Percentiles rank a stretch among this genome's conserved stretches.
Conservation (phyloP, 2,888 invertebrate genomes). For the Unio delphinus region DNA sequence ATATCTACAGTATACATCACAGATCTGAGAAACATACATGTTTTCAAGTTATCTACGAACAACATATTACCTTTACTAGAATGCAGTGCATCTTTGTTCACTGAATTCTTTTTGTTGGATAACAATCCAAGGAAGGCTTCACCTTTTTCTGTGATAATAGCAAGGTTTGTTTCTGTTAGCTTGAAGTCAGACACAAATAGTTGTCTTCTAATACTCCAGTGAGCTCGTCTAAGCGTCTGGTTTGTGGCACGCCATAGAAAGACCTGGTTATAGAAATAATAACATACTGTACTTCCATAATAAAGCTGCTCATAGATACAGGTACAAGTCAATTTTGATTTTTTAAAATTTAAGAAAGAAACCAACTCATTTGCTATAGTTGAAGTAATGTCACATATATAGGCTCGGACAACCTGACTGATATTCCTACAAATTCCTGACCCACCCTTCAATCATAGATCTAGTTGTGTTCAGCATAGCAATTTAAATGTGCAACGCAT, state of each 20-base stretch:
- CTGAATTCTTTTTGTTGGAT: slow-evolving; percentile 22
- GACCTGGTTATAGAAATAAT: slow-evolving; percentile 63
- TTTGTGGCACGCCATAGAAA: slow-evolving; percentile 80
- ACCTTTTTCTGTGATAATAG: slow-evolving; percentile 79
- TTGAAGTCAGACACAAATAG: slow-evolving; percentile 76
- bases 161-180: slow-evolving; percentile 76
- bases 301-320: no score
- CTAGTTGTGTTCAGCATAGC: no score
- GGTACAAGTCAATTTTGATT: no score
- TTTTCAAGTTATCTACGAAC: no score
- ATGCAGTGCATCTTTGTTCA: slow-evolving; percentile 19
- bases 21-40: no score
- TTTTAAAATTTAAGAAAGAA: no score
- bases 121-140: slow-evolving; percentile 78
- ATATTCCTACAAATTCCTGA: no score
- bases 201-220: slow-evolving; percentile 78
- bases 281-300: no score
- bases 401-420: no score
- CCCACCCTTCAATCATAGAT: no score
- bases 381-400: not conserved
- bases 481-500: not conserved
- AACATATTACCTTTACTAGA: slow-evolving; percentile 21
- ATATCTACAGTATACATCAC: no score
- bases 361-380: no score
- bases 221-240: slow-evolving; percentile 72